Base-by-base conservation (phyloP, 2,888 invertebrate genomes). In the Crepidodera aurea region DNA sequence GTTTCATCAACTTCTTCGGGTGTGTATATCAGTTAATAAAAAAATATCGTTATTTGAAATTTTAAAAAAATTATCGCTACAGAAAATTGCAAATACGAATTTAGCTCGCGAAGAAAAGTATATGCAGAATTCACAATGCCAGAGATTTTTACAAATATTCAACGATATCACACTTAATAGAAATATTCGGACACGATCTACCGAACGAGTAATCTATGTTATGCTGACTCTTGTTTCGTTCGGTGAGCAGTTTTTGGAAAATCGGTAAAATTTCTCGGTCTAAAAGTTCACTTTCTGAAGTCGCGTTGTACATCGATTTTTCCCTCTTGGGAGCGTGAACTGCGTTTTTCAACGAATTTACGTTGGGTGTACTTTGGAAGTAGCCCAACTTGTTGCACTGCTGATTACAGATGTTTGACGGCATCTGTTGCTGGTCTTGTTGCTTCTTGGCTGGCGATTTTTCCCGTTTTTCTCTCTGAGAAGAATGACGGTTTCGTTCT, bases 91-190 rank as follows among this genome's bases (percentile, higher is more conserved):
- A n/a, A n/a, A n/a, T n/a, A n/a, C n/a, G n/a, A n/a, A n/a, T n/a
- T n/a, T n/a, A n/a, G n/a, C n/a, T n/a, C n/a, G n/a, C n/a, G n/a
- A n/a, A n/a, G n/a, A n/a, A n/a, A n/a, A n/a, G n/a, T n/a, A n/a
- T n/a, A n/a, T n/a, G n/a, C n/a, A n/a, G n/a, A n/a, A n/a, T n/a
- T n/a, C n/a, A n/a, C n/a, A n/a, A n/a, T n/a, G n/a, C n/a, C n/a
- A n/a, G n/a, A n/a, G n/a, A n/a, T n/a, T n/a, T n/a, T 85, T 90
- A 94, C 82, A 95, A 88, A 82, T 96, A 95, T 79, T 95, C 95
- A 73, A 95, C 95, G 75, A 96, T 95, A 84, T 95, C 95, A 85
- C 95, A 95, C 83, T 95, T 95, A 74, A 96, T 94, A 65, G 94
- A 94, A 83, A 94, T 94, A 84, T 94, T 94, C 22, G 95, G 95